A percentile compares a stretch with the other conserved stretches of the same genome.
Evolutionary conservation across 2,888 invertebrate species (phyloP).

Genomic region (Iselma pallidipennis): DNA sequence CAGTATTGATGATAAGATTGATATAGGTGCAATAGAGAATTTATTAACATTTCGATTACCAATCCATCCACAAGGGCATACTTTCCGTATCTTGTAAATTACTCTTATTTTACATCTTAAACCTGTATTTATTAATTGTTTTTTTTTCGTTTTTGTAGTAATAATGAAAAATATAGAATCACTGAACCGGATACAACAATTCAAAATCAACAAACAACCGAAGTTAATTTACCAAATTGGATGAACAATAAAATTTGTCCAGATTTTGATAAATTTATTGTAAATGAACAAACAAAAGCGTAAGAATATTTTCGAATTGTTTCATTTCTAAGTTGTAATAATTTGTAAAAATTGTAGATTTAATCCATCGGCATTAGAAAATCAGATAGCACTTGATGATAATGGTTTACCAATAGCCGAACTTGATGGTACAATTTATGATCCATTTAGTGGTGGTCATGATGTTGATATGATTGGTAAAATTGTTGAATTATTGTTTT

Average conservation of each 20-base stretch:
- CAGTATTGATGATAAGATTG: conserved; percentile 38
- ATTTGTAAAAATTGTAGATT: conserved; percentile 21
- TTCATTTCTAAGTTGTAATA: neutral
- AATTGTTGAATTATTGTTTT: neutral
- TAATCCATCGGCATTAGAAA: conserved; percentile 33
- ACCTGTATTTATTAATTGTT: neutral
- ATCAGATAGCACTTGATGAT: conserved; percentile 39
- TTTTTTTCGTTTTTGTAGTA: conserved; percentile 29
- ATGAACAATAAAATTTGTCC: conserved; percentile 58
- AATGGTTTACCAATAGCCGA: conserved; percentile 47
- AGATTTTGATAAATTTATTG: conserved; percentile 58
- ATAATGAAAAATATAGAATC: conserved; percentile 30
- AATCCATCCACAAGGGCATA: conserved; percentile 12
- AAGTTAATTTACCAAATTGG: conserved; percentile 1
- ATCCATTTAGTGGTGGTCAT: conserved; percentile 50
- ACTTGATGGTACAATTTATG: conserved; percentile 53
- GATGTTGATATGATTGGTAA: conserved; percentile 20
- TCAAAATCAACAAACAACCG: conserved; percentile 24
- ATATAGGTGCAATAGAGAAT: conserved; percentile 42
- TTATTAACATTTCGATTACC: conserved; percentile 42
- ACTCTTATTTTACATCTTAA: neutral
- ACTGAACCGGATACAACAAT: conserved; percentile 30
- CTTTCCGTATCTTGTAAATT: conserved; percentile 11
- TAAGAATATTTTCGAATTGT: too few species aligned
- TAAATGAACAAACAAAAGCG: conserved; percentile 28